These are phyloP conservation scores for Cydia strobilella DNA, from an alignment of 1,140 invertebrate genomes.

Conservation along the genomic window DNA sequence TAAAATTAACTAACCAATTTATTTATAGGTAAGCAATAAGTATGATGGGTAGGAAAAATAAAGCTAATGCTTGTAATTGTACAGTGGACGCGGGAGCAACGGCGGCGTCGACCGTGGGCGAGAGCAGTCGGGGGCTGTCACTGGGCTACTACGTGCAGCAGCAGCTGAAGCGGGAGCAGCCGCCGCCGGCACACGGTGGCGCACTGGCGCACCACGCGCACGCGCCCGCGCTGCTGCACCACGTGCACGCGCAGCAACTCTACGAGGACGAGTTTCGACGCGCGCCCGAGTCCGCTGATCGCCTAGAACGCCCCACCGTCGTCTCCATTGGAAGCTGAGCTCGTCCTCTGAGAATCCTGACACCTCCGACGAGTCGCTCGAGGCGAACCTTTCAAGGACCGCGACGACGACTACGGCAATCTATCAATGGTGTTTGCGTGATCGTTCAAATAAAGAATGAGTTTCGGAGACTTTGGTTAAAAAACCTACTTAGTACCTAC, in stretches of 20 bases:
- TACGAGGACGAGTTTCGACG: slow-evolving; percentile 52
- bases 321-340: slow-evolving; percentile 71
- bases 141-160: slow-evolving; percentile 54
- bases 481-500: neutral
- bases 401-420: neutral
- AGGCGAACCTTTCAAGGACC: neutral
- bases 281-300: slow-evolving; percentile 48
- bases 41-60: neutral
- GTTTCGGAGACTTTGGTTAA: slow-evolving; percentile 2
- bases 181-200: slow-evolving; percentile 58
- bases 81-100: slow-evolving; percentile 18
- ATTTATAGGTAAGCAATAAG: too few relatives aligned
- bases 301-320: slow-evolving; percentile 62
- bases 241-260: slow-evolving; percentile 35
- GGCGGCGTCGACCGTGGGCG: slow-evolving; percentile 33
- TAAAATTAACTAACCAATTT: too few relatives aligned
- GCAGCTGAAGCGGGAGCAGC: slow-evolving; percentile 63
- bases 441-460: slow-evolving; percentile 4
- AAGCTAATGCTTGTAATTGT: neutral
- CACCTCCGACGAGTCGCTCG: slow-evolving; percentile 28
- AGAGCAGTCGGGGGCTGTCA: slow-evolving; percentile 45
- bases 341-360: slow-evolving; percentile 20
- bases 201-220: slow-evolving; percentile 38
- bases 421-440: neutral
- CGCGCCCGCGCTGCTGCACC: slow-evolving; percentile 37